Evolutionary conservation across 2,888 invertebrate species (phyloP).

Genomic region (Torymus aiolomorphi): DNA sequence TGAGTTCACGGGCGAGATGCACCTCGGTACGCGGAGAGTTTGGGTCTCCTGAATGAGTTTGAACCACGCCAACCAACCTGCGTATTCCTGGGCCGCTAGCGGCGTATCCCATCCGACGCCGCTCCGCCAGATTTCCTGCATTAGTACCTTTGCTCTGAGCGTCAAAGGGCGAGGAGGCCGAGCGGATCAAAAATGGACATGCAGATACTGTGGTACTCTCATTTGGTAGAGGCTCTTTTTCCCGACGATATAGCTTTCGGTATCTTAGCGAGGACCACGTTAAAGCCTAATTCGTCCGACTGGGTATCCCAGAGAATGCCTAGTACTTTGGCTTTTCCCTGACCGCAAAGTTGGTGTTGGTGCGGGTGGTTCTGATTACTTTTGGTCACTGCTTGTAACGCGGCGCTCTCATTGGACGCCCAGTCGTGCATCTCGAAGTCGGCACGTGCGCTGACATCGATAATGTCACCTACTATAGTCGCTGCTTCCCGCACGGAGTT

Average conservation of each 20-base stretch:
- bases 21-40: too few relatives aligned
- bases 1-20: too few relatives aligned
- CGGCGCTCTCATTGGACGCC: not conserved
- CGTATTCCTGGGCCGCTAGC: slow-evolving; percentile 47
- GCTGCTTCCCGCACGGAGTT: not conserved
- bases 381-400: not conserved
- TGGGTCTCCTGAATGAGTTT: too few relatives aligned
- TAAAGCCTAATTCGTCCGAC: too few relatives aligned
- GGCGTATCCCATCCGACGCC: slow-evolving; percentile 59
- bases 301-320: slow-evolving; percentile 55
- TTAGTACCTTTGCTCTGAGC: slow-evolving; percentile 60
- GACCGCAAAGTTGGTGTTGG: too few relatives aligned
- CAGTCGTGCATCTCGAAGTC: slow-evolving; percentile 5
- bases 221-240: too few relatives aligned
- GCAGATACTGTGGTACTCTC: too few relatives aligned
- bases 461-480: not conserved
- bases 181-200: slow-evolving; percentile 68
- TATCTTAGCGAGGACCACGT: too few relatives aligned
- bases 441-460: not conserved
- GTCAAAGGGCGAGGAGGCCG: slow-evolving; percentile 61
- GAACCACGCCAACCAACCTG: slow-evolving; percentile 60
- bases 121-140: slow-evolving; percentile 63
- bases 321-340: not conserved
- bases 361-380: not conserved
- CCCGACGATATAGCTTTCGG: too few relatives aligned